phyloP scores from a whole-genome alignment of 2,888 invertebrate genomes.

The Adineta ricciae region DNA sequence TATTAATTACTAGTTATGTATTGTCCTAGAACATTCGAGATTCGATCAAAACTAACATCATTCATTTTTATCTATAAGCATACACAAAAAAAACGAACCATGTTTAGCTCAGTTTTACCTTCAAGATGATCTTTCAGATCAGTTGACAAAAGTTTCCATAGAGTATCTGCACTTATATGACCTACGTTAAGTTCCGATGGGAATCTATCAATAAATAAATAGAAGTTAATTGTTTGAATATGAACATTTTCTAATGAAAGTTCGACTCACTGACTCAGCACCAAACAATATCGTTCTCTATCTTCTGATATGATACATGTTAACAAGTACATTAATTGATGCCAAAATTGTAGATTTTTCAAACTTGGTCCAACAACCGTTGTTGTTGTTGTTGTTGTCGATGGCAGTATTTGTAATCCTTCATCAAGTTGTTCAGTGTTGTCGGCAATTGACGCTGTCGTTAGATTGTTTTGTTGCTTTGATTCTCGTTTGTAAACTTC shows the following conservation, averaged over 20 bases:
- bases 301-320: constrained; percentile 98
- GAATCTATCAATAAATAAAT: constrained; percentile 54
- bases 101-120: constrained; percentile 44
- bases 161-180: constrained; percentile 85
- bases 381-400: constrained; percentile 41
- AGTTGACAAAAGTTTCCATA: constrained; percentile 92
- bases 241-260: neutral
- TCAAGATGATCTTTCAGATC: constrained; percentile 85
- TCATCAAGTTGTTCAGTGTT: constrained; percentile 65
- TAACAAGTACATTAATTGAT: constrained; percentile 86
- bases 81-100: constrained; percentile 18
- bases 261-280: constrained; percentile 68
- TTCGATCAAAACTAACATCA: neutral
- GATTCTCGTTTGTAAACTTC: constrained; percentile 67
- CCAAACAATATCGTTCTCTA: constrained; percentile 89
- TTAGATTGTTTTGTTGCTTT: constrained; percentile 42
- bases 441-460: constrained; percentile 36
- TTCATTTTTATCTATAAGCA: no score
- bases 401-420: constrained; percentile 40
- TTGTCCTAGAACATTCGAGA: neutral
- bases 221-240: no score
- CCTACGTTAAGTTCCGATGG: constrained; percentile 97
- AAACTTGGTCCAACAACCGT: constrained; percentile 51
- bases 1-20: neutral
- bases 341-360: constrained; percentile 78